phyloP scores from a whole-genome alignment of 2,797 vertebrate genomes.

The Poecilia gillii region DNA sequence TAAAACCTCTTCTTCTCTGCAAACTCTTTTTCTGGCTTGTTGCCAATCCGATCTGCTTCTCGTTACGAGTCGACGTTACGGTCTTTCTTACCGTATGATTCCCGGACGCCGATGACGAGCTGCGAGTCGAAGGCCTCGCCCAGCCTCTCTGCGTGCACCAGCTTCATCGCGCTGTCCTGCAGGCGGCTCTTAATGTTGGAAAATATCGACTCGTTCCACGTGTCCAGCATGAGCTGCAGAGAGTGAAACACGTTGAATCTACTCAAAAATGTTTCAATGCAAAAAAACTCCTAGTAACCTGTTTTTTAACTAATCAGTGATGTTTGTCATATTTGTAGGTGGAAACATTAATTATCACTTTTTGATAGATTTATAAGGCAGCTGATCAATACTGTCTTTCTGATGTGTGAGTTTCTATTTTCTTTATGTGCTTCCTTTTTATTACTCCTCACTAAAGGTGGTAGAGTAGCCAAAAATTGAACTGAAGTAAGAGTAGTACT shows the following conservation, averaged over 20 bases:
- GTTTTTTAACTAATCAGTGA: not conserved
- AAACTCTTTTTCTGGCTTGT: not conserved
- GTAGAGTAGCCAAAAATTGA: too few relatives aligned
- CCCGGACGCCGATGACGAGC: slow-evolving; percentile 95
- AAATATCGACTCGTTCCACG: slow-evolving; percentile 99
- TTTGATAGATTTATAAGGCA: not conserved
- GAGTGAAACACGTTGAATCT: not conserved
- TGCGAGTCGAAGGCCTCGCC: slow-evolving; percentile 98
- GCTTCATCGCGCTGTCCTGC: slow-evolving; percentile 98
- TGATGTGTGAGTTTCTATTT: not conserved
- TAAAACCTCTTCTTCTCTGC: not conserved
- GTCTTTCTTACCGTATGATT: slow-evolving; percentile 89
- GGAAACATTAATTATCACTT: not conserved
- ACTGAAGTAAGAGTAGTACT: too few relatives aligned
- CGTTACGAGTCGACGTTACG: not conserved
- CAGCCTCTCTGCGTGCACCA: slow-evolving; percentile 94
- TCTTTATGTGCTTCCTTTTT: not conserved
- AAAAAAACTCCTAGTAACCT: not conserved
- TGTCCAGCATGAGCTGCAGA: slow-evolving; percentile 94
- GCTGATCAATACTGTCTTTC: not conserved
- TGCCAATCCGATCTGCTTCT: not conserved
- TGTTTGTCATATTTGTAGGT: not conserved
- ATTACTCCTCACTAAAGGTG: not conserved
- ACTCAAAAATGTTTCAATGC: not conserved
- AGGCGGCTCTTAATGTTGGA: slow-evolving; percentile 98